Evolutionary conservation across 2,797 vertebrate species (phyloP).

Genomic region (Phoxinus dragarum): DNA sequence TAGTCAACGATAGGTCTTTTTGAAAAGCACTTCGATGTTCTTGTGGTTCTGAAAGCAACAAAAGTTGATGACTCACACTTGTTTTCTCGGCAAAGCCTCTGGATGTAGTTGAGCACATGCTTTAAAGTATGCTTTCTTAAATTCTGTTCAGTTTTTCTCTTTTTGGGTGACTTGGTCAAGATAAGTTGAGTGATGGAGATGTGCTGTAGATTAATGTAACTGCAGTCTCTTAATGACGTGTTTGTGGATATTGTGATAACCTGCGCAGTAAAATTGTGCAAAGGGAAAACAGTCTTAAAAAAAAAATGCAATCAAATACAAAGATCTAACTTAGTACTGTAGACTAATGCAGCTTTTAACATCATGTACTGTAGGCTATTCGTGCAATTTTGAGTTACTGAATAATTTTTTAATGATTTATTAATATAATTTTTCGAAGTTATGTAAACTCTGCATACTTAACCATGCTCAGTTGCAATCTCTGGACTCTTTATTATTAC

Average conservation of each 20-base stretch:
- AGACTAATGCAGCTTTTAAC: neutral
- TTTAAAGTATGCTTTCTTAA: neutral
- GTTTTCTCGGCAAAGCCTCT: neutral
- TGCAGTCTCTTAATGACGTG: neutral
- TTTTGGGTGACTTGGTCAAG: slow-evolving; percentile 1
- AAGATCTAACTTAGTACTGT: neutral
- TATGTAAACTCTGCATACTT: neutral
- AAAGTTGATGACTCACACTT: slow-evolving; percentile 12
- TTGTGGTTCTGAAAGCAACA: neutral
- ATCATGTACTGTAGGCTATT: neutral
- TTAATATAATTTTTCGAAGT: neutral
- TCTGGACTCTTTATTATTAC: neutral
- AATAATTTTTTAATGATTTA: no score
- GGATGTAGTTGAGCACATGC: neutral
- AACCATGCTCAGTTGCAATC: neutral
- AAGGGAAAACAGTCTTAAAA: neutral
- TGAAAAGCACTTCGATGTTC: slow-evolving; percentile 4
- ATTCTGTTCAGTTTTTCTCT: neutral
- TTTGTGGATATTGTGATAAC: neutral
- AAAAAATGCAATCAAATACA: neutral
- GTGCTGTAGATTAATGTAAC: neutral
- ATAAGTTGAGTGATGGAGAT: neutral
- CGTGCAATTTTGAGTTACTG: neutral
- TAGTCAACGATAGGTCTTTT: neutral
- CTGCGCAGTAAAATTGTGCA: neutral